These are phyloP conservation scores for Acrocephalus scirpaceus DNA, from an alignment of 2,797 vertebrate species.

Conservation along the genomic window DNA sequence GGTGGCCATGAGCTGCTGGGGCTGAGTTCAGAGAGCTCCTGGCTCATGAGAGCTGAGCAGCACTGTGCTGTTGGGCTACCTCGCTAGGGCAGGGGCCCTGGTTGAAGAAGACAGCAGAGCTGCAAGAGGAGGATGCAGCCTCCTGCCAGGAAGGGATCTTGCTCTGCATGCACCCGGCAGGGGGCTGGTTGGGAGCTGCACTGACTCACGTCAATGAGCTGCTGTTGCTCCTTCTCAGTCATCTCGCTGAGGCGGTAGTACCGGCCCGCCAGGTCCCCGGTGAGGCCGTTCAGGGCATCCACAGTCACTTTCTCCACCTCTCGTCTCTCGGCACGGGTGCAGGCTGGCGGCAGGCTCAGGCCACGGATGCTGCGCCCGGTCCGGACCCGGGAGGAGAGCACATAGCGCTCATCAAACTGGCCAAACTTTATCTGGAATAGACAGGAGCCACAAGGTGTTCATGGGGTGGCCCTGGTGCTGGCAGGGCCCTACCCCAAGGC, in stretches of 20 bases:
- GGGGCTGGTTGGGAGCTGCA: not conserved
- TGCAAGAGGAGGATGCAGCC: not conserved
- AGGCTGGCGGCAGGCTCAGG: slow-evolving; percentile 92
- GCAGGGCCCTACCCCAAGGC: not conserved
- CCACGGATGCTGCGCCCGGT: slow-evolving; percentile 97
- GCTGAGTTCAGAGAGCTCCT: not conserved
- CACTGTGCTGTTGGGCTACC: not conserved
- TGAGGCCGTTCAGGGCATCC: slow-evolving; percentile 87
- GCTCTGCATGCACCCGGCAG: rapidly evolving
- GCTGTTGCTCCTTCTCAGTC: slow-evolving; percentile 93
- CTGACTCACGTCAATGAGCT: slow-evolving; percentile 93
- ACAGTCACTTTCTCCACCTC: slow-evolving; percentile 92
- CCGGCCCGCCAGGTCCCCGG: slow-evolving; percentile 84
- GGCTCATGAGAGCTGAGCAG: not conserved
- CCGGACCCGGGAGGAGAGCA: slow-evolving; percentile 92
- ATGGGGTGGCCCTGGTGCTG: rapidly evolving
- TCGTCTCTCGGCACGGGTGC: slow-evolving; percentile 90
- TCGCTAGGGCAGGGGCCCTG: not conserved
- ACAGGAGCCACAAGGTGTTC: not conserved
- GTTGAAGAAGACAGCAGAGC: not conserved
- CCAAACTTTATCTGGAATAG: slow-evolving; percentile 85
- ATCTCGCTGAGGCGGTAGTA: slow-evolving; percentile 92
- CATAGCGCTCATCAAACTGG: slow-evolving; percentile 91
- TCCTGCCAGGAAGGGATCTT: not conserved
- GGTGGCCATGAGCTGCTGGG: not conserved